Evolutionary conservation across 2,113 vertebrate genomes (phyloP).

Genomic region (Falco punctatus): DNA sequence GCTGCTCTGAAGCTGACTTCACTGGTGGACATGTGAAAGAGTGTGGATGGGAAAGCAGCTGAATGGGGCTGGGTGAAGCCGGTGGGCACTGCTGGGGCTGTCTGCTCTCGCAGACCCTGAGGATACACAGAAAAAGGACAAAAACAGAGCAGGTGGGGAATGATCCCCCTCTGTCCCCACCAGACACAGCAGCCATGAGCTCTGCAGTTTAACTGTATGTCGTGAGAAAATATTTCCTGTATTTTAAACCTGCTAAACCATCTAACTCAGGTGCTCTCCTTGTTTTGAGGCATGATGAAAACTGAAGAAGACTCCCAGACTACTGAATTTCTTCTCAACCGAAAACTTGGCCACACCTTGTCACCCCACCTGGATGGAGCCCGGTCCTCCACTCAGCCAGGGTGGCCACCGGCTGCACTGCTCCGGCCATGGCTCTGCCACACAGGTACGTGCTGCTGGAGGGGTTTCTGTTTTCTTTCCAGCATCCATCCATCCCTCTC

Average conservation of each 20-base stretch:
- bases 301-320: neutral
- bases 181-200: neutral
- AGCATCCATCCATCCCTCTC: neutral
- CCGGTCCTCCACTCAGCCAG: neutral
- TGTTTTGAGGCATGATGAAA: neutral
- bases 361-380: neutral
- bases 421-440: neutral
- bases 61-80: neutral
- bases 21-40: neutral
- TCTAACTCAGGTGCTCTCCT: neutral
- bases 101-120: neutral
- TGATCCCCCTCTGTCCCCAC: neutral
- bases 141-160: neutral
- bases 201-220: neutral
- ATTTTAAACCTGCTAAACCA: neutral
- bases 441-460: fast-evolving
- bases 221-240: neutral
- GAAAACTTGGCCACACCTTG: neutral
- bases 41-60: neutral
- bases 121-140: neutral
- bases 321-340: neutral
- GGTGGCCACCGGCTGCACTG: fast-evolving
- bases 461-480: neutral
- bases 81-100: neutral
- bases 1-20: neutral